Percentiles rank a stretch among this genome's conserved stretches.
phyloP scores from a whole-genome alignment of 2,888 invertebrate species.

The Sturmia bella region DNA sequence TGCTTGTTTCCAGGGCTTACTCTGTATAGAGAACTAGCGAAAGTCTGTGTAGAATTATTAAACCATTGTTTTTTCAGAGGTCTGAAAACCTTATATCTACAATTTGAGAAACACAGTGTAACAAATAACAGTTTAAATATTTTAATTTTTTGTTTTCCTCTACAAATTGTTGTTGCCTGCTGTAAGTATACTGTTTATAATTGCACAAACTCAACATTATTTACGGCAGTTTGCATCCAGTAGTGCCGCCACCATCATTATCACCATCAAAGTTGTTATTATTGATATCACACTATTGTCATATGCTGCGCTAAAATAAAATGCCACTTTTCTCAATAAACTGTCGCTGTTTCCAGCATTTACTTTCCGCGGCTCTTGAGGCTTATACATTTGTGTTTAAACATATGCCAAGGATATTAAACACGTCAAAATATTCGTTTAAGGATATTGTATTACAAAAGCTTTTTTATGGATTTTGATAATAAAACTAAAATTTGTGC shows the following conservation, averaged over 20 bases:
- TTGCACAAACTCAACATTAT: not conserved
- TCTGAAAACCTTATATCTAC: no score
- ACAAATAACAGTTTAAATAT: no score
- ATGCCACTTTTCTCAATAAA: slow-evolving; percentile 49
- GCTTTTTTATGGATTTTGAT: not conserved
- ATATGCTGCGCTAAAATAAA: slow-evolving; percentile 60
- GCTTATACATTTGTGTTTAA: slow-evolving; percentile 49
- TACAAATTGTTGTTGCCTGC: not conserved
- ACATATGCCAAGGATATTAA: slow-evolving; percentile 64
- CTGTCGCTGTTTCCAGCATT: slow-evolving; percentile 22
- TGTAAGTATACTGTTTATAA: not conserved
- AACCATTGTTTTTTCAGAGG: no score
- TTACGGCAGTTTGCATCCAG: slow-evolving; percentile 13
- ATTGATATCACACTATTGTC: slow-evolving; percentile 66
- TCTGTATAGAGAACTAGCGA: no score
- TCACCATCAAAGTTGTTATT: slow-evolving; percentile 46
- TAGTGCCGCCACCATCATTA: slow-evolving; percentile 18
- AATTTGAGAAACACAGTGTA: no score
- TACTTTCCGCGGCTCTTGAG: not conserved
- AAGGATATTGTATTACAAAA: slow-evolving; percentile 4
- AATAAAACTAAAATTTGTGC: no score
- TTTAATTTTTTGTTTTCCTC: not conserved
- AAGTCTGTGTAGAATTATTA: no score
- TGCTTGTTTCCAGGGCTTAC: no score
- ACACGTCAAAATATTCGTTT: slow-evolving; percentile 59